These are phyloP conservation scores for Pseudomugil gertrudae DNA, from an alignment of 2,797 vertebrate species.

Conservation along the genomic window DNA sequence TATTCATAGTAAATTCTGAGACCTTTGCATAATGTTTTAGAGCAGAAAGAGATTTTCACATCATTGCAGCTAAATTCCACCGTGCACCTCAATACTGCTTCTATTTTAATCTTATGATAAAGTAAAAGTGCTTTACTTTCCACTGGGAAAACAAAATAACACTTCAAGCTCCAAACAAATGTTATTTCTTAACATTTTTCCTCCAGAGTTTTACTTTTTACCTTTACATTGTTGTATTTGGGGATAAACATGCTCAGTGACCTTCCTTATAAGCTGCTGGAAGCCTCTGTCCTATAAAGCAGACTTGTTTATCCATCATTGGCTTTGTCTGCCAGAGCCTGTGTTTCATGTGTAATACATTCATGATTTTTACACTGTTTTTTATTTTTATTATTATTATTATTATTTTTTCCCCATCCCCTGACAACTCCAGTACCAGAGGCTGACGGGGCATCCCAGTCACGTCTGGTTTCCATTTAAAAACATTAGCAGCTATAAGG, in stretches of 20 bases:
- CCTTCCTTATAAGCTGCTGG: constrained; percentile 39
- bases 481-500: constrained; percentile 42
- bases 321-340: constrained; percentile 50
- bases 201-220: not conserved
- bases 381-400: constrained; percentile 67
- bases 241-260: constrained; percentile 14
- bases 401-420: constrained; percentile 52
- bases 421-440: constrained; percentile 48
- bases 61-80: too few relatives aligned
- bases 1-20: not conserved
- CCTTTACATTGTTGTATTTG: not conserved
- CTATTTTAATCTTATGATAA: not conserved
- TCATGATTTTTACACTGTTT: constrained; percentile 63
- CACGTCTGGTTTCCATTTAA: constrained; percentile 73
- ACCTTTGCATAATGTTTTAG: not conserved
- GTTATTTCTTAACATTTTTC: not conserved
- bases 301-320: constrained; percentile 70
- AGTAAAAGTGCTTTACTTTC: not conserved
- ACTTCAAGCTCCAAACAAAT: not conserved
- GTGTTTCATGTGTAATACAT: constrained; percentile 69
- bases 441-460: constrained; percentile 46
- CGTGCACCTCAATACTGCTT: too few relatives aligned
- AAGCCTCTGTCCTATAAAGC: constrained; percentile 50
- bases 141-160: constrained; percentile 3
- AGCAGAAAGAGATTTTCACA: not conserved